phyloP scores from a whole-genome alignment of 2,888 invertebrate species.

The Drosophila limbata region DNA sequence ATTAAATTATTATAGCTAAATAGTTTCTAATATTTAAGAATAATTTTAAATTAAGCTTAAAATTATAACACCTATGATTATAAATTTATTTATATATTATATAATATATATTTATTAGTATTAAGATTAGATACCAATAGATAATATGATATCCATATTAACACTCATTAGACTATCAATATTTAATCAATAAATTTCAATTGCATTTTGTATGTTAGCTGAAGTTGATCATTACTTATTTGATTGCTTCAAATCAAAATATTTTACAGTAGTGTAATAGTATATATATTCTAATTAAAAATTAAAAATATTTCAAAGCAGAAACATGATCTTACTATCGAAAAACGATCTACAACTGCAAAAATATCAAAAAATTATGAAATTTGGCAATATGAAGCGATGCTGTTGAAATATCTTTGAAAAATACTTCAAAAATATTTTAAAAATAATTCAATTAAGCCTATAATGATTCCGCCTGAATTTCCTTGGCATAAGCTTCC shows the following conservation, averaged over 20 bases:
- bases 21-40: conserved; percentile 37
- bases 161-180: conserved; percentile 13
- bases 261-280: conserved; percentile 35
- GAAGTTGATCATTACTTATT: conserved; percentile 16
- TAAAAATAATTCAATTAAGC: not conserved
- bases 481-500: conserved; percentile 84
- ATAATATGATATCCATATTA: conserved; percentile 10
- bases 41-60: conserved; percentile 42
- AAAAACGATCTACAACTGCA: conserved; percentile 29
- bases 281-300: conserved; percentile 36
- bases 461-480: conserved; percentile 79
- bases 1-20: conserved; percentile 33
- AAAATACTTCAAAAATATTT: conserved; percentile 18
- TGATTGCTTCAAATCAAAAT: conserved; percentile 13
- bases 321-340: conserved; percentile 13
- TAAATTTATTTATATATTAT: not conserved
- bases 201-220: conserved; percentile 8
- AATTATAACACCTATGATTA: conserved; percentile 17
- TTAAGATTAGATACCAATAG: conserved; percentile 10
- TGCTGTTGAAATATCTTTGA: conserved; percentile 25
- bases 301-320: not conserved
- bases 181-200: conserved; percentile 4
- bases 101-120: not conserved
- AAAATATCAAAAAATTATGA: not conserved
- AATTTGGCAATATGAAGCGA: conserved; percentile 6